phyloP scores from a whole-genome alignment of 2,797 vertebrate species.

The Pangasius larnaudii region DNA sequence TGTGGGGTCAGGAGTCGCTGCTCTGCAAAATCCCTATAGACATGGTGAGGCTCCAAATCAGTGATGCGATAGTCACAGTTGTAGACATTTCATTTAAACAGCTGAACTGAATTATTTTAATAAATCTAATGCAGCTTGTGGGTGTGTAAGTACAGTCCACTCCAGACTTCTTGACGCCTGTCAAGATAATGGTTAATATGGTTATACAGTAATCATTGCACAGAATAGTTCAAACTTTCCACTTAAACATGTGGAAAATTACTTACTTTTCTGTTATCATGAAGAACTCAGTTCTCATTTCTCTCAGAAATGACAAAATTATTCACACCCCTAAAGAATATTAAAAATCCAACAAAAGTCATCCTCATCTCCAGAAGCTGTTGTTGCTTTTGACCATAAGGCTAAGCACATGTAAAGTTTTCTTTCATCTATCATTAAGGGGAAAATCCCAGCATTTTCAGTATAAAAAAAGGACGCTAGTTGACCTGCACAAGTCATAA shows the following conservation, averaged over 20 bases:
- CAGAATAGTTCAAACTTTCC: background rate
- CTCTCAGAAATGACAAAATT: background rate
- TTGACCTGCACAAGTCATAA: background rate
- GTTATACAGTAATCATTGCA: background rate
- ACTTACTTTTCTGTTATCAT: background rate
- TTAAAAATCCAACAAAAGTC: background rate
- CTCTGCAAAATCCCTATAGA: slow-evolving; percentile 88
- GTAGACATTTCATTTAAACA: background rate
- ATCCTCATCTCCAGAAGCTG: background rate
- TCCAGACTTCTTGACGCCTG: background rate
- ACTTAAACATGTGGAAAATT: background rate
- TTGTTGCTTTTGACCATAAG: background rate
- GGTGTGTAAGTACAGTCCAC: background rate
- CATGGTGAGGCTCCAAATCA: slow-evolving; percentile 81
- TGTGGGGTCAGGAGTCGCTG: slow-evolving; percentile 83
- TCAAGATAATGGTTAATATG: background rate
- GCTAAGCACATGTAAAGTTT: too few species aligned
- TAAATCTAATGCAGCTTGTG: background rate
- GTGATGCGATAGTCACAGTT: background rate
- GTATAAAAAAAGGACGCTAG: background rate
- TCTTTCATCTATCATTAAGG: background rate
- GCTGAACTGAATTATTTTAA: too few species aligned
- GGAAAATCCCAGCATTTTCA: background rate
- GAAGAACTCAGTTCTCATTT: background rate
- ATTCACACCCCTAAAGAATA: background rate